Evolutionary conservation across 2,113 vertebrate species (phyloP), one percentile per base, ranked within the genome.

Genomic region (Coreoperca whiteheadi): DNA sequence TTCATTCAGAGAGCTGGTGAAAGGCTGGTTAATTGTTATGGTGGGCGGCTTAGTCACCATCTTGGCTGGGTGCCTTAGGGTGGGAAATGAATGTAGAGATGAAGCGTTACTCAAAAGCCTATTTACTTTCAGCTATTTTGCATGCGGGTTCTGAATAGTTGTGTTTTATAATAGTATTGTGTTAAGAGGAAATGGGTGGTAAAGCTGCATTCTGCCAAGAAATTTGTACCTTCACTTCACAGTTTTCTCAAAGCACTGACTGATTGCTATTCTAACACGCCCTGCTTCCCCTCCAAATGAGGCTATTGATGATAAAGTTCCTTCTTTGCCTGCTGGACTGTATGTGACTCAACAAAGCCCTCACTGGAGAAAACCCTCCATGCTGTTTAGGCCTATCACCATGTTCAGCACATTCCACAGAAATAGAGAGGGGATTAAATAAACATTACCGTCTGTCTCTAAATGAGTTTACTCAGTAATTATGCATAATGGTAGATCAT

Each of bases 401-500:
- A 73, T 16, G 63, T 82, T 90, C 81, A 90, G 92, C 77, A 87
- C 93, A 94, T 93, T 91, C 92, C 92, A 77, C 68, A 75, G 78
- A 91, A 87, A 87, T 50, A 81, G 84, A 88, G 77, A 86, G 51
- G 79, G 77, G 88, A 83, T 89, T 91, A 78, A 90, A 90, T 84
- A 87, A 89, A 79, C 89, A 90, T 89, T 89, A 83, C 86, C 23
- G 83, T 86, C 88, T 90, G 86, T 89, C 70, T 87, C 75, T 78
- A 82, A 93, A 93, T 93, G 81, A 83, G 88, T 90, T 88, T 89
- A 78, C 84, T 57, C 74, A 77, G 87, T 93, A 90, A 94, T 94
- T 90, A 88, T 83, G 64, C 73, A 53, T 93, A 93, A 94, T 92
- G 50, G 71, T 54, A 20, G 79, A 78, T 90, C 80, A 91, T 93